These are phyloP conservation scores for Myiagra hebetior DNA, from an alignment of 2,113 vertebrate genomes.

Conservation along the genomic window DNA sequence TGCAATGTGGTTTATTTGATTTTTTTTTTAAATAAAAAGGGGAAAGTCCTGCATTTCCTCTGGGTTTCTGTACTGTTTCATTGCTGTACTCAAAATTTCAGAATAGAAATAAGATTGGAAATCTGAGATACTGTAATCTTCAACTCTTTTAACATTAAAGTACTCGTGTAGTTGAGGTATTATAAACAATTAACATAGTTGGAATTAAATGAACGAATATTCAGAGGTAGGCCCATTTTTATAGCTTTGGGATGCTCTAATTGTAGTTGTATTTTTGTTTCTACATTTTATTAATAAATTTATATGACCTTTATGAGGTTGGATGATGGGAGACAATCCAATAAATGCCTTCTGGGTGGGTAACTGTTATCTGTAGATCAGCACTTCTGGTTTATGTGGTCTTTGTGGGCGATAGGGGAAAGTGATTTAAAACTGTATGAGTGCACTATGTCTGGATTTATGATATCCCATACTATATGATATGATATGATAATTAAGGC, in stretches of 20 bases:
- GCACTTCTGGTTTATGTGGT: not conserved
- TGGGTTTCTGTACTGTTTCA: no score
- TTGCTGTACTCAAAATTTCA: not conserved
- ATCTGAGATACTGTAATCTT: not conserved
- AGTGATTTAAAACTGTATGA: slow-evolving; percentile 37
- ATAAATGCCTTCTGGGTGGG: slow-evolving; percentile 53
- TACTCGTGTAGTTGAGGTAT: not conserved
- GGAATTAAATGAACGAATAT: slow-evolving; percentile 8
- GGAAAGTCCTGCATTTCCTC: not conserved
- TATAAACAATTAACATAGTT: slow-evolving; percentile 9
- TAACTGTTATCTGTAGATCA: slow-evolving; percentile 36
- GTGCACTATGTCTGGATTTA: slow-evolving; percentile 24
- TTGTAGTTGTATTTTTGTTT: slow-evolving; percentile 38
- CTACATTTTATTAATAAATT: slow-evolving; percentile 32
- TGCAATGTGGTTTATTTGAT: not conserved
- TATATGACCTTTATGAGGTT: slow-evolving; percentile 33
- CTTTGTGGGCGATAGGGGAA: not conserved
- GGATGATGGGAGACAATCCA: slow-evolving; percentile 44
- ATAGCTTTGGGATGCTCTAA: not conserved
- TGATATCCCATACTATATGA: not conserved
- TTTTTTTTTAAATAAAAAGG: not conserved
- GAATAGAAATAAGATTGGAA: not conserved
- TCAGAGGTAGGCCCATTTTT: slow-evolving; percentile 2
- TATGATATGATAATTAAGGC: slow-evolving; percentile 33
- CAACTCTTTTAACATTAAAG: not conserved